A percentile compares a stretch with the other conserved stretches of the same genome.
phyloP scores from a whole-genome alignment of 2,888 invertebrate genomes.

The Liopterus haemorrhoidalis region DNA sequence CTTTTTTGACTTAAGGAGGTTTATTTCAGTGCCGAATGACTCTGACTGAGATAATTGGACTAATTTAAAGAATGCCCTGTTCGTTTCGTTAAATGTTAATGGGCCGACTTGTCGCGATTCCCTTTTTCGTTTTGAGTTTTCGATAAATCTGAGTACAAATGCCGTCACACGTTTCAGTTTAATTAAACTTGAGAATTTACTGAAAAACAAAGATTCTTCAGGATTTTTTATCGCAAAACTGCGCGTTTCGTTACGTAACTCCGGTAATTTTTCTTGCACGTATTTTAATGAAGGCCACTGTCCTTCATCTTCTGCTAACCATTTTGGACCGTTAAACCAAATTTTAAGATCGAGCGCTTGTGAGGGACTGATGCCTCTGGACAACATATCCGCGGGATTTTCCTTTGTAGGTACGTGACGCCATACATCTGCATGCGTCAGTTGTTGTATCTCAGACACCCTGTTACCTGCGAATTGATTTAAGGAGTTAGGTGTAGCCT shows the following conservation, averaged over 20 bases:
- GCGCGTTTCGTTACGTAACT: constrained; percentile 8
- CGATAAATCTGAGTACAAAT: too few relatives aligned
- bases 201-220: constrained; percentile 1
- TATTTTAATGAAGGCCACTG: constrained; percentile 8
- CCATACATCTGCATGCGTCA: constrained; percentile 19
- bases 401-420: constrained; percentile 26
- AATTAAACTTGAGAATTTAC: constrained; percentile 10
- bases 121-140: too few relatives aligned
- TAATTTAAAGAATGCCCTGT: too few relatives aligned
- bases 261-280: constrained; percentile 7
- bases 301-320: constrained; percentile 10
- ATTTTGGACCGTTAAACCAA: constrained; percentile 28
- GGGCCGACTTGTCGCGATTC: too few relatives aligned
- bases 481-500: constrained; percentile 20
- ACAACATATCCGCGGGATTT: constrained; percentile 27
- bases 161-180: neutral
- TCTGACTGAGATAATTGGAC: too few relatives aligned
- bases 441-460: constrained; percentile 25
- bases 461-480: constrained; percentile 28
- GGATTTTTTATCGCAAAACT: neutral
- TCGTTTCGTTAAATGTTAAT: too few relatives aligned
- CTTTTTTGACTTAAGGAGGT: too few relatives aligned
- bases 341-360: constrained; percentile 14
- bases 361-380: constrained; percentile 23
- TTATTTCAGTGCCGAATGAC: too few relatives aligned